These are phyloP conservation scores for Gastrophryne carolinensis DNA, from an alignment of 2,797 vertebrate species.

Conservation along the genomic window DNA sequence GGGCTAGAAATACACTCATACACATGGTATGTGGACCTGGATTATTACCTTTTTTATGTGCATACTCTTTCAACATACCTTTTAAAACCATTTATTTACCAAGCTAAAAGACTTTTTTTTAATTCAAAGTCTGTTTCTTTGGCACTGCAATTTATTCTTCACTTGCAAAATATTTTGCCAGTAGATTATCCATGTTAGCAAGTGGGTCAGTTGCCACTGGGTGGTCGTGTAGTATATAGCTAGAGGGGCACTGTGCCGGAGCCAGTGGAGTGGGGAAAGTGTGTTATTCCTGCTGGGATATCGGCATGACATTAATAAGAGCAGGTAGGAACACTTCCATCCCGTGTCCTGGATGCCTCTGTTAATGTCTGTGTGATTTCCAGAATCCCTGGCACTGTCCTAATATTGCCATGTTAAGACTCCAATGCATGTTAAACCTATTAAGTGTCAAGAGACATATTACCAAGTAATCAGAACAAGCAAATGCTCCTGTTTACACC, in stretches of 20 bases:
- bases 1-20: no score
- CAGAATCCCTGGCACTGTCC: background rate
- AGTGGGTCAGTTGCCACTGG: conserved; percentile 5
- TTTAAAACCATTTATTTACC: no score
- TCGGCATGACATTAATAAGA: conserved; percentile 19
- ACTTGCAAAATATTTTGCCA: background rate
- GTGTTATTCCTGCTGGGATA: conserved; percentile 34
- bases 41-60: no score
- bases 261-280: conserved; percentile 8
- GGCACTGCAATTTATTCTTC: no score
- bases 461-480: background rate
- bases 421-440: background rate
- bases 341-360: background rate
- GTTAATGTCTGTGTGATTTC: background rate
- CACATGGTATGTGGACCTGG: no score
- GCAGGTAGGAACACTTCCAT: background rate
- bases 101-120: no score
- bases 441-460: background rate
- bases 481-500: background rate
- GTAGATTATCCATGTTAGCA: background rate
- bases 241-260: background rate
- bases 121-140: no score
- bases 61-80: no score
- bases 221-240: background rate
- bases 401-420: background rate